Conservation (phyloP, 1,140 invertebrate genomes). For the Thaumatotibia leucotreta region DNA sequence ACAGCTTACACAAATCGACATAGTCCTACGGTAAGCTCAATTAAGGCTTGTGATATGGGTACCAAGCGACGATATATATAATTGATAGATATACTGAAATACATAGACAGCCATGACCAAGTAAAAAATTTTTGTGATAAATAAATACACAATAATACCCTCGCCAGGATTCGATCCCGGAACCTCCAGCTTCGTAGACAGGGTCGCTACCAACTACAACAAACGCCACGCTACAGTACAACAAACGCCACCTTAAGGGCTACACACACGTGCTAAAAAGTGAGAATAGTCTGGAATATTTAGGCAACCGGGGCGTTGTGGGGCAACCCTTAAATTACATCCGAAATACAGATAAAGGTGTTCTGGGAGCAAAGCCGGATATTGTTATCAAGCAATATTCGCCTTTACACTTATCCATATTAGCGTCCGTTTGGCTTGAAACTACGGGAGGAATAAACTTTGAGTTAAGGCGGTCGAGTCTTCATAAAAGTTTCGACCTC, state of each 20-base stretch:
- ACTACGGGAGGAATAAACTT: background rate
- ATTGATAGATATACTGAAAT: no score
- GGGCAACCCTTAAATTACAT: slow-evolving; percentile 1
- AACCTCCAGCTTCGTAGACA: no score
- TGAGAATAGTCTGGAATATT: slow-evolving; percentile 57
- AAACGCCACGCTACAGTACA: no score
- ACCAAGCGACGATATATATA: no score
- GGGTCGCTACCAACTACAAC: no score
- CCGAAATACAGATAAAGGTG: slow-evolving; percentile 1
- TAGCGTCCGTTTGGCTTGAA: background rate
- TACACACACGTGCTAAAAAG: slow-evolving; percentile 30
- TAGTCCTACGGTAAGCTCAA: no score
- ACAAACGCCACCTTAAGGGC: background rate
- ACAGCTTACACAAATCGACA: no score
- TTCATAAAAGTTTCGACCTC: background rate
- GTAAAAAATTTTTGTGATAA: no score
- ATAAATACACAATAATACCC: no score
- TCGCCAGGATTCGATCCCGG: no score
- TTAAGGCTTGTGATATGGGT: no score
- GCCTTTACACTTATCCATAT: background rate
- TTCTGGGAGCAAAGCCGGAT: background rate
- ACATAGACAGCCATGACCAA: no score
- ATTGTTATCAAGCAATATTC: background rate
- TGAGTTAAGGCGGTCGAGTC: background rate
- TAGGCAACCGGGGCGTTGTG: slow-evolving; percentile 28